Conservation (phyloP, 1,140 invertebrate genomes). For the Andrena cerasifolii region DNA sequence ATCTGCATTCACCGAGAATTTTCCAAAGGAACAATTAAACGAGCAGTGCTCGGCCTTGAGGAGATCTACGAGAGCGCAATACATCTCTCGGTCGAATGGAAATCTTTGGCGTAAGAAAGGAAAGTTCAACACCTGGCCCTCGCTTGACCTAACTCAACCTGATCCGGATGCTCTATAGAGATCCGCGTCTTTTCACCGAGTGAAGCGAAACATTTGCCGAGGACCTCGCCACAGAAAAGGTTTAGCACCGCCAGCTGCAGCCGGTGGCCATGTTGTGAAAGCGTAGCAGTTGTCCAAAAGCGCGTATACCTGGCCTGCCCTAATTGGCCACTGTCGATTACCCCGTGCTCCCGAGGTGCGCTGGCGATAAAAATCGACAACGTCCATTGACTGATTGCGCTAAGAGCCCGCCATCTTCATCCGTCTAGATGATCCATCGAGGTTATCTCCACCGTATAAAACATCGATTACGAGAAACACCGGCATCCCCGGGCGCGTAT, state of each 20-base stretch:
- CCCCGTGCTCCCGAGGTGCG: slow-evolving; percentile 1
- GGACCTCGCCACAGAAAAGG: slow-evolving; percentile 30
- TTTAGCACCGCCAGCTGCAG: slow-evolving; percentile 47
- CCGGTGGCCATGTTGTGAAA: slow-evolving; percentile 60
- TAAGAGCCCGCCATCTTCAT: background rate
- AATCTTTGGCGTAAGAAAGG: background rate
- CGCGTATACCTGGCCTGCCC: slow-evolving; percentile 39
- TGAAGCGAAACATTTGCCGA: slow-evolving; percentile 33
- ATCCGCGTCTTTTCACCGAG: slow-evolving; percentile 49
- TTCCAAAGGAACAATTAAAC: slow-evolving; percentile 1
- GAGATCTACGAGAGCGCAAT: background rate
- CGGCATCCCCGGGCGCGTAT: no score
- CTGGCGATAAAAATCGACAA: slow-evolving; percentile 15
- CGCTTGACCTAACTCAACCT: slow-evolving; percentile 40
- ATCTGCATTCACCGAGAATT: background rate
- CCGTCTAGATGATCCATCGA: no score
- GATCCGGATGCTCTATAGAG: slow-evolving; percentile 30
- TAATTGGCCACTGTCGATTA: slow-evolving; percentile 58
- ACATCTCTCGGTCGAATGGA: background rate
- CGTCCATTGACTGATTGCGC: background rate
- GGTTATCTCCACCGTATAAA: no score
- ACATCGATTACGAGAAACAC: no score
- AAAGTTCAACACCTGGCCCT: slow-evolving; percentile 53
- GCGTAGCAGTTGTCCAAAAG: slow-evolving; percentile 53
- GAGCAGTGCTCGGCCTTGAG: background rate